phyloP scores from a whole-genome alignment of 2,888 invertebrate species.

The Gastracanthus pulcherrimus region DNA sequence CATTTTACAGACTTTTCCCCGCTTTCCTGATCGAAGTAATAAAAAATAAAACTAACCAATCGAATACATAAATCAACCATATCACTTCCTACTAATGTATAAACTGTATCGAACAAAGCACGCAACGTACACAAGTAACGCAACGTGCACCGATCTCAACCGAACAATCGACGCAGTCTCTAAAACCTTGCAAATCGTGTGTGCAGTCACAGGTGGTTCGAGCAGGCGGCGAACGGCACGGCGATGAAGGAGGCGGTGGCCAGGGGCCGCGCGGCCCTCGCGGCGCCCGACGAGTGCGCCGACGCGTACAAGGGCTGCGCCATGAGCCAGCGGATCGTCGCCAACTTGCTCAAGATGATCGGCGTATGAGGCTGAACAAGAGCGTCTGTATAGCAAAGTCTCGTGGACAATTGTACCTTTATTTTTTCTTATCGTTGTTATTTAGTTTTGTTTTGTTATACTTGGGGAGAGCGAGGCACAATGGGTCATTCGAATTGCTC shows the following conservation, averaged over 20 bases:
- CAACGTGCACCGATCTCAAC: no score
- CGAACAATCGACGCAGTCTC: background rate
- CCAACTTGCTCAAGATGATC: conserved; percentile 64
- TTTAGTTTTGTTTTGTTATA: background rate
- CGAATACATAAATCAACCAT: no score
- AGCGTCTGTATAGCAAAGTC: background rate
- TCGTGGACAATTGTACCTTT: background rate
- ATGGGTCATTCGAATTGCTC: no score
- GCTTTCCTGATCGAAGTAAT: no score
- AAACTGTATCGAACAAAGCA: no score
- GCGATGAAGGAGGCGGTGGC: conserved; percentile 79
- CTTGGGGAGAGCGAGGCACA: no score
- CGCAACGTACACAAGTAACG: no score
- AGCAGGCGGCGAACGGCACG: conserved; percentile 78
- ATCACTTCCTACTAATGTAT: no score
- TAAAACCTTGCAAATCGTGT: background rate
- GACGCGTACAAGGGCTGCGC: conserved; percentile 76
- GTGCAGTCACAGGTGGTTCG: conserved; percentile 77
- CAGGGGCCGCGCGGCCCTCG: conserved; percentile 74
- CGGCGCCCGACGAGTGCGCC: conserved; percentile 75
- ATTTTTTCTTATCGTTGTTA: background rate
- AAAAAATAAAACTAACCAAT: no score
- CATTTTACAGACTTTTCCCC: no score
- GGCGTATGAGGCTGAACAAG: conserved; percentile 47
- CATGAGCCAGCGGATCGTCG: conserved; percentile 65